Conservation (phyloP, 2,797 vertebrate genomes). For the Sebastes minor region DNA sequence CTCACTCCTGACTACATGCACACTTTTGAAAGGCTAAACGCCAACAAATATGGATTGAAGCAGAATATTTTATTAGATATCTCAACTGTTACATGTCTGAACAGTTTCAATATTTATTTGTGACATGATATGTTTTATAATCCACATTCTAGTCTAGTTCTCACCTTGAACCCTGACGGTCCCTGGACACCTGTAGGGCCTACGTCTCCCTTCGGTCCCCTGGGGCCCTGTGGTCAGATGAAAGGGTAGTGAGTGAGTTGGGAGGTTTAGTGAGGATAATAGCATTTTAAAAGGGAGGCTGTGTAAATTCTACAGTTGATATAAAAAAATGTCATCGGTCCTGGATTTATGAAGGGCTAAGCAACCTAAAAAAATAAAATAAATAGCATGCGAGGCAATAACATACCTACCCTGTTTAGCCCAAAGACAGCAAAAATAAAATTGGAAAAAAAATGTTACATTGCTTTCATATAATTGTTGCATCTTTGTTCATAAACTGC, state of each 20-base stretch:
- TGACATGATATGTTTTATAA: neutral
- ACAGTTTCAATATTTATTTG: neutral
- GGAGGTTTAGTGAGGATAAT: neutral
- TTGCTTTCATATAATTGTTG: neutral
- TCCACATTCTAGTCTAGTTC: neutral
- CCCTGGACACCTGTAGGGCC: conserved; percentile 85
- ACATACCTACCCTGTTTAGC: conserved; percentile 36
- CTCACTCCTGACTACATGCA: no score
- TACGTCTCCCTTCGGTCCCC: conserved; percentile 89
- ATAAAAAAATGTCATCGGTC: neutral
- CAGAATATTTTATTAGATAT: neutral
- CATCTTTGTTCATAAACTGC: neutral
- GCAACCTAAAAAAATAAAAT: neutral
- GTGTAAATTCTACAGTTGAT: neutral
- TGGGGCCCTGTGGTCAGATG: conserved; percentile 83
- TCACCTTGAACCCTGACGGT: conserved; percentile 86
- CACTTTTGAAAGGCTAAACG: no score
- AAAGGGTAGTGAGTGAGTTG: neutral
- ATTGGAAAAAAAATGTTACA: neutral
- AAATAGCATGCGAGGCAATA: neutral
- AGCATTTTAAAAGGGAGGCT: neutral
- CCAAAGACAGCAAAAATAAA: conserved; percentile 39
- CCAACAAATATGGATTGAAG: no score
- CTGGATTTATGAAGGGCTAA: neutral
- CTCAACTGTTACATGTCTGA: neutral